A percentile compares a stretch with the other conserved stretches of the same genome.
Evolutionary conservation across 2,888 invertebrate species (phyloP).

Genomic region (Polydrusus pterygomalis): DNA sequence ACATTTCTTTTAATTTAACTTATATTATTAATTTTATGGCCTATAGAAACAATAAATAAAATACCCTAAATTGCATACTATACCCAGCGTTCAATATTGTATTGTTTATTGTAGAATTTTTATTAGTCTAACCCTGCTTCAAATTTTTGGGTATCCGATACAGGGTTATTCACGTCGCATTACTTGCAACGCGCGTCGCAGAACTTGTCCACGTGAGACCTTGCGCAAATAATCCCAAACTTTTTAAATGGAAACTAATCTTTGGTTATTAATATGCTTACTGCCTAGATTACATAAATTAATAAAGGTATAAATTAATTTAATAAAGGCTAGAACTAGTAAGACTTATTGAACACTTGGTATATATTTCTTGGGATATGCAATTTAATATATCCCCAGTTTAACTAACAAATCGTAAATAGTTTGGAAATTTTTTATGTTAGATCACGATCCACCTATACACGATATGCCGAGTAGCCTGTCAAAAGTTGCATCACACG

Average conservation of each 20-base stretch:
- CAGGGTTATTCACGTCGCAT: no score
- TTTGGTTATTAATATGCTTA: not conserved
- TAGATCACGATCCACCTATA: no score
- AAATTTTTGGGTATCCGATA: no score
- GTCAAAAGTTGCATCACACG: no score
- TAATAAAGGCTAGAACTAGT: not conserved
- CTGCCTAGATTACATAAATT: not conserved
- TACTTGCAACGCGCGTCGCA: no score
- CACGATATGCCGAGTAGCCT: no score
- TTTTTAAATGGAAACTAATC: not conserved
- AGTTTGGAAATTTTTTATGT: not conserved
- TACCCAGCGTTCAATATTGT: constrained; percentile 66
- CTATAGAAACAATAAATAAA: constrained; percentile 53
- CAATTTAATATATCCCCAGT: constrained; percentile 57
- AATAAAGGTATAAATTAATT: constrained; percentile 10
- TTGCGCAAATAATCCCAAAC: no score
- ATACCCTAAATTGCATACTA: constrained; percentile 68
- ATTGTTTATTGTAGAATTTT: not conserved
- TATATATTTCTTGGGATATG: constrained; percentile 66
- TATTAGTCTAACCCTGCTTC: no score
- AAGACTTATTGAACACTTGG: constrained; percentile 60
- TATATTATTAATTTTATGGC: constrained; percentile 36
- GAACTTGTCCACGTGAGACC: no score
- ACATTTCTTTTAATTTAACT: not conserved
- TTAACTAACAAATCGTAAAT: not conserved